These are phyloP conservation scores for Macropus fuliginosus DNA, from an alignment of 2,797 vertebrate genomes.

Conservation along the genomic window DNA sequence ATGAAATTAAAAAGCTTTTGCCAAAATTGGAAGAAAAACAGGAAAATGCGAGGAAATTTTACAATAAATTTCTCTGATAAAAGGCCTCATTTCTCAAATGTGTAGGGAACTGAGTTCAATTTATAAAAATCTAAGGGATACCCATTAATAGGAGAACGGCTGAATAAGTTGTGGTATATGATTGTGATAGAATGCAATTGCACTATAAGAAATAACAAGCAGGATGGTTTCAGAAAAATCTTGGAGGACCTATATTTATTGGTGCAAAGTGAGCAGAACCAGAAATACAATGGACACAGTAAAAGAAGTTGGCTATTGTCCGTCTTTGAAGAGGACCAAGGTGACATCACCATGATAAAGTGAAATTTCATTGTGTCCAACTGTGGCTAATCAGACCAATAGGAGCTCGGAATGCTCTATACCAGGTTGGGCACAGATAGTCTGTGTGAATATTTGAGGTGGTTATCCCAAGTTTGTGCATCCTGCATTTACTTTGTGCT, in stretches of 20 bases:
- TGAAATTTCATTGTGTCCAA: too few species aligned
- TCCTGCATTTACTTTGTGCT: too few species aligned
- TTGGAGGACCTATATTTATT: background rate
- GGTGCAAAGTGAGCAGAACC: background rate
- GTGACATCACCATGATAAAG: too few species aligned
- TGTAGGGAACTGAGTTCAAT: background rate
- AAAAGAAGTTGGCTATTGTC: background rate
- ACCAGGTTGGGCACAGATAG: too few species aligned
- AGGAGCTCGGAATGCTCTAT: too few species aligned
- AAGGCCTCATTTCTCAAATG: background rate
- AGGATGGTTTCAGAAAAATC: background rate
- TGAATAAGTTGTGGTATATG: background rate
- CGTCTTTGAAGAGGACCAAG: too few species aligned
- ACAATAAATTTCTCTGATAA: background rate
- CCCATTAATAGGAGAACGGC: background rate
- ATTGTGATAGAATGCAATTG: background rate
- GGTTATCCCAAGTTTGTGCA: too few species aligned
- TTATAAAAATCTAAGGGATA: background rate
- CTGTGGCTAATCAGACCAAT: too few species aligned
- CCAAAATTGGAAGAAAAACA: background rate
- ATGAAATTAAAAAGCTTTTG: background rate
- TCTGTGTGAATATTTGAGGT: too few species aligned
- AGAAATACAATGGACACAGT: background rate
- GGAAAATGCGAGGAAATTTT: background rate
- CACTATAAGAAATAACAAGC: background rate